These are phyloP conservation scores for Chrysolina oricalcia DNA, from an alignment of 2,888 invertebrate genomes.

Conservation along the genomic window DNA sequence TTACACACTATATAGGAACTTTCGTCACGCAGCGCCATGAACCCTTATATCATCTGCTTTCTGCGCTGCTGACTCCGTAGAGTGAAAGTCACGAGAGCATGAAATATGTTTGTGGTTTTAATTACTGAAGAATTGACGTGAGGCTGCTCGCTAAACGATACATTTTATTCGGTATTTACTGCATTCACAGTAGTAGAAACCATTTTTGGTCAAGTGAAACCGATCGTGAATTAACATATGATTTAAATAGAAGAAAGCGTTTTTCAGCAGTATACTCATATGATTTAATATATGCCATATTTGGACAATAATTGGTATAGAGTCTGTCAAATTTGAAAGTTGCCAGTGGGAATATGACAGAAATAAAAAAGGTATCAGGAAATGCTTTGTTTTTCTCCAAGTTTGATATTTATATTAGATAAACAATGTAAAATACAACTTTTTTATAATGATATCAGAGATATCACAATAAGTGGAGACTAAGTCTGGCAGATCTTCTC, in stretches of 20 bases:
- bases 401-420: too few species aligned
- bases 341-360: too few species aligned
- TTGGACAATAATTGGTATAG: too few species aligned
- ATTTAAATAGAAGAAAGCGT: background rate
- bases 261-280: too few species aligned
- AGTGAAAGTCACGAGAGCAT: constrained; percentile 20
- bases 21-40: background rate
- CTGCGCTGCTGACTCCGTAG: background rate
- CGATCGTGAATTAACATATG: background rate
- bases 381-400: too few species aligned
- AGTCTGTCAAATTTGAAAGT: too few species aligned
- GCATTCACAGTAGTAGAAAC: background rate
- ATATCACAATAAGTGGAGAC: too few species aligned
- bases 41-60: background rate
- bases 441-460: too few species aligned
- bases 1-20: background rate
- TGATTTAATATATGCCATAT: too few species aligned
- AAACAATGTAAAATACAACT: too few species aligned
- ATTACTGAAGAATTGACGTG: background rate
- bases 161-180: constrained; percentile 1
- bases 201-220: background rate
- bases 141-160: background rate
- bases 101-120: background rate
- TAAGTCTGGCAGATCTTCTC: too few species aligned
- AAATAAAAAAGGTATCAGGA: too few species aligned